Conservation (phyloP, 2,888 invertebrate genomes). For the Plagodis dolabraria region DNA sequence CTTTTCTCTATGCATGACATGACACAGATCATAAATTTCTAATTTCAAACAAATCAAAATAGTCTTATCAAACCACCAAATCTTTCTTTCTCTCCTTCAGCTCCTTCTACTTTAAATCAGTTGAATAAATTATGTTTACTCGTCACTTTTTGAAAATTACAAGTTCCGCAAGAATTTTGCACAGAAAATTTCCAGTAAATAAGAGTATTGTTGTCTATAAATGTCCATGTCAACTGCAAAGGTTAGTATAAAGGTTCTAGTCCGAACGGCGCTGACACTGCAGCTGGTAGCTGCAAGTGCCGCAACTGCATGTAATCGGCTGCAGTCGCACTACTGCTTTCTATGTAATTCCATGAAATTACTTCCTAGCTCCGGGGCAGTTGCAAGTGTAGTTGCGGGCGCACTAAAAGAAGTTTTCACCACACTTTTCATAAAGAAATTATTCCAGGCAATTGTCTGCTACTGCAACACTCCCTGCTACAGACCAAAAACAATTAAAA, state of each 20-base stretch:
- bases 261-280: no score
- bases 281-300: no score
- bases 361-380: no score
- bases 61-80: no score
- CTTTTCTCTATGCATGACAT: no score
- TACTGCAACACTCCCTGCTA: background rate
- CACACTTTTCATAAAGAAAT: background rate
- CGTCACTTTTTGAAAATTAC: slow-evolving; percentile 60
- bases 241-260: slow-evolving; percentile 48
- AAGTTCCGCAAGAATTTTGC: slow-evolving; percentile 48
- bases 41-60: no score
- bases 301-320: no score
- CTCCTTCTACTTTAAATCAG: background rate
- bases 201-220: slow-evolving; percentile 37
- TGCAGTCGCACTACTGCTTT: no score
- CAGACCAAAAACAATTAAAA: slow-evolving; percentile 9
- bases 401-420: no score
- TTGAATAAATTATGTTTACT: slow-evolving; percentile 52
- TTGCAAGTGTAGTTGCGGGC: no score
- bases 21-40: no score
- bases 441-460: slow-evolving; percentile 16
- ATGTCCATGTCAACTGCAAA: slow-evolving; percentile 33
- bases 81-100: slow-evolving; percentile 5
- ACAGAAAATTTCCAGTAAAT: slow-evolving; percentile 40
- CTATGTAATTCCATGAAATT: no score